A percentile compares a stretch with the other conserved stretches of the same genome.
Conservation (phyloP, 1,140 invertebrate genomes). For the Drosophila nikananu region DNA sequence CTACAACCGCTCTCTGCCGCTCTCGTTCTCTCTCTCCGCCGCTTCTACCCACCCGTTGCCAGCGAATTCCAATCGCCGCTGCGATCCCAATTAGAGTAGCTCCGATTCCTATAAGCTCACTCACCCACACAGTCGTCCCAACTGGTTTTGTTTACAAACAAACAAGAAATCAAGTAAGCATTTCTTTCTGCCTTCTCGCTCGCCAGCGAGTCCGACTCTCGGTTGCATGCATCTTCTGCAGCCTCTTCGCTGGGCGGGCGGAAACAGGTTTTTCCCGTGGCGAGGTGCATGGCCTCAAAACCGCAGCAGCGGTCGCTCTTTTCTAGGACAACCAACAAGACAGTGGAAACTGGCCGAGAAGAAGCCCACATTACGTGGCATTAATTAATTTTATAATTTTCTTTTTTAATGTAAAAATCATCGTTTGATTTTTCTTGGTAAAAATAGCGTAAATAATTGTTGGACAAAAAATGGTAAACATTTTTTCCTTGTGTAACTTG, state of each 20-base stretch:
- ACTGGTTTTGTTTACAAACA: slow-evolving; percentile 83
- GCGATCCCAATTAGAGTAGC: slow-evolving; percentile 29
- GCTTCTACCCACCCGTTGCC: background rate
- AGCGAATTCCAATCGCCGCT: slow-evolving; percentile 28
- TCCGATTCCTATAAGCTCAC: slow-evolving; percentile 1
- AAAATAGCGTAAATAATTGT: no score
- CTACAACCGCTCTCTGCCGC: slow-evolving; percentile 4
- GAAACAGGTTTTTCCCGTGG: slow-evolving; percentile 59
- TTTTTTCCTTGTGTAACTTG: background rate
- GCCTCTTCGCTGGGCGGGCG: slow-evolving; percentile 14
- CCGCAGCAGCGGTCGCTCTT: slow-evolving; percentile 15
- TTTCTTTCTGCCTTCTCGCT: slow-evolving; percentile 35
- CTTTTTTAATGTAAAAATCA: background rate
- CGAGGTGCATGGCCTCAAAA: slow-evolving; percentile 39
- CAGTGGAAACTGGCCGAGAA: slow-evolving; percentile 9
- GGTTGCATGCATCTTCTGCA: slow-evolving; percentile 14
- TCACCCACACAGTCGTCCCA: slow-evolving; percentile 47
- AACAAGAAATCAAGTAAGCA: slow-evolving; percentile 58
- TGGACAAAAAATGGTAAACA: no score
- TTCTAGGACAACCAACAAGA: slow-evolving; percentile 37
- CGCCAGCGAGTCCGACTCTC: slow-evolving; percentile 13
- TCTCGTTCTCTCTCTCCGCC: slow-evolving; percentile 1
- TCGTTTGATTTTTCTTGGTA: no score
- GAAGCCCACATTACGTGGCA: background rate
- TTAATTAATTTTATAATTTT: background rate